A percentile compares a stretch with the other conserved stretches of the same genome.
These are phyloP conservation scores for Callyntrura sp. DNA, from an alignment of 2,888 invertebrate species.

Conservation along the genomic window DNA sequence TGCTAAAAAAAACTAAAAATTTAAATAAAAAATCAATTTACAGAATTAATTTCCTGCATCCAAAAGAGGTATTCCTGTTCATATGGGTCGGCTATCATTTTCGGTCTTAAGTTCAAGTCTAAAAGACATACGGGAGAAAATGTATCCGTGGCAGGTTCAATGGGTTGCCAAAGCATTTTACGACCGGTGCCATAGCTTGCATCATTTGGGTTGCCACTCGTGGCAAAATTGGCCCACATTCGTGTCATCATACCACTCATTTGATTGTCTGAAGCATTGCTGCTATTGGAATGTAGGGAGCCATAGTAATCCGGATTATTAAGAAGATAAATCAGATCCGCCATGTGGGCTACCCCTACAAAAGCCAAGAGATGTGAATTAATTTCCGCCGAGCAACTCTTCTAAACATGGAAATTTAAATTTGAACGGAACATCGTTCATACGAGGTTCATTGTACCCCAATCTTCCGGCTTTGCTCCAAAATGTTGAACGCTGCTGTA, in stretches of 20 bases:
- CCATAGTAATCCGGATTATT: conserved; percentile 76
- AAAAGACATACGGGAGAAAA: conserved; percentile 42
- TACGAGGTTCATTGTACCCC: too few species aligned
- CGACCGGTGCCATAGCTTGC: neutral
- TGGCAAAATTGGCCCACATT: conserved; percentile 80
- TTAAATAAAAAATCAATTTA: too few species aligned
- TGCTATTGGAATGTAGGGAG: conserved; percentile 18
- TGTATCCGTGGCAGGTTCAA: neutral
- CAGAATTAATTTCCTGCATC: conserved; percentile 33
- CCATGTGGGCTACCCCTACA: conserved; percentile 78
- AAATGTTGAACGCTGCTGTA: conserved; percentile 75
- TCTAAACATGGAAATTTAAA: too few species aligned
- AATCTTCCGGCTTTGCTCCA: conserved; percentile 75
- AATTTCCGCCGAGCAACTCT: too few species aligned
- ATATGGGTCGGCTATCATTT: conserved; percentile 79
- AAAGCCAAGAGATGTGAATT: too few species aligned
- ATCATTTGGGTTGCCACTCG: conserved; percentile 49
- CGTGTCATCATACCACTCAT: conserved; percentile 69
- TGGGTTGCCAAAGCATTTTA: neutral
- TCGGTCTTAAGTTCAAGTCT: conserved; percentile 63
- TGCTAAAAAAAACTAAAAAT: too few species aligned
- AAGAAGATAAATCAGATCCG: conserved; percentile 78
- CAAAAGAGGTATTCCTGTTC: conserved; percentile 73
- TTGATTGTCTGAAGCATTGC: conserved; percentile 64
- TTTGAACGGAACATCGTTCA: too few species aligned